These are phyloP conservation scores for Rhinogobius similis DNA, from an alignment of 2,113 vertebrate species.

Conservation along the genomic window DNA sequence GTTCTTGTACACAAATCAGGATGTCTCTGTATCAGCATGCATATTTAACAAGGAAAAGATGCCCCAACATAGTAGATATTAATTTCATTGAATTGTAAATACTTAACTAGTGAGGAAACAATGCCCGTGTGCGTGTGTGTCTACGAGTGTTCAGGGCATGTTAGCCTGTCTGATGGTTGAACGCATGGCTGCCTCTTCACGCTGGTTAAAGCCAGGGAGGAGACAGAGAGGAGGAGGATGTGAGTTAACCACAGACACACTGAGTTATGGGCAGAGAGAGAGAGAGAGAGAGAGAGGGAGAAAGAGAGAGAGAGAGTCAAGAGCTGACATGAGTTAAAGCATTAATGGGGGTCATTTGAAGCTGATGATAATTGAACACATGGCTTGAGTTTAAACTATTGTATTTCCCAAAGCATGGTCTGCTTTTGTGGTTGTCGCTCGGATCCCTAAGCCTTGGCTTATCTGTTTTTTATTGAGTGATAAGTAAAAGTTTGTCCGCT, in stretches of 20 bases:
- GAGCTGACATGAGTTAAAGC: conserved; percentile 69
- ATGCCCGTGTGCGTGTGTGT: conserved; percentile 32
- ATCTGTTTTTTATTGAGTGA: conserved; percentile 37
- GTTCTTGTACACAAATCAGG: conserved; percentile 37
- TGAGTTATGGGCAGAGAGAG: conserved; percentile 64
- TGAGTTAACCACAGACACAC: conserved; percentile 63
- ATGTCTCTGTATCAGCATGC: conserved; percentile 41
- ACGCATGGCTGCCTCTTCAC: conserved; percentile 76
- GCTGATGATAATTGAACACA: conserved; percentile 79
- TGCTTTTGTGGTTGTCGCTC: conserved; percentile 15
- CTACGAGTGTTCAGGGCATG: conserved; percentile 35
- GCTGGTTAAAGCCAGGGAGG: conserved; percentile 73
- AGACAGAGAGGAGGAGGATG: conserved; percentile 54
- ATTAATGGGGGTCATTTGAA: conserved; percentile 70
- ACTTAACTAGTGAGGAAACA: conserved; percentile 52
- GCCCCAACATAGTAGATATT: conserved; percentile 47
- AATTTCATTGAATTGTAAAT: conserved; percentile 46
- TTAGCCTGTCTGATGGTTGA: conserved; percentile 78
- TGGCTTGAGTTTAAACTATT: conserved; percentile 65
- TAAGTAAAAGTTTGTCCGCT: conserved; percentile 57
- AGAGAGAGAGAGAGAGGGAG: conserved; percentile 49
- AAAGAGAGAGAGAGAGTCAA: conserved; percentile 49
- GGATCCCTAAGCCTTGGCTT: conserved; percentile 26
- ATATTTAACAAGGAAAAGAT: conserved; percentile 49
- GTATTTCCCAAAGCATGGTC: conserved; percentile 36